Base-by-base conservation (phyloP, 2,797 vertebrate genomes). In the Enteromius mattozi region DNA sequence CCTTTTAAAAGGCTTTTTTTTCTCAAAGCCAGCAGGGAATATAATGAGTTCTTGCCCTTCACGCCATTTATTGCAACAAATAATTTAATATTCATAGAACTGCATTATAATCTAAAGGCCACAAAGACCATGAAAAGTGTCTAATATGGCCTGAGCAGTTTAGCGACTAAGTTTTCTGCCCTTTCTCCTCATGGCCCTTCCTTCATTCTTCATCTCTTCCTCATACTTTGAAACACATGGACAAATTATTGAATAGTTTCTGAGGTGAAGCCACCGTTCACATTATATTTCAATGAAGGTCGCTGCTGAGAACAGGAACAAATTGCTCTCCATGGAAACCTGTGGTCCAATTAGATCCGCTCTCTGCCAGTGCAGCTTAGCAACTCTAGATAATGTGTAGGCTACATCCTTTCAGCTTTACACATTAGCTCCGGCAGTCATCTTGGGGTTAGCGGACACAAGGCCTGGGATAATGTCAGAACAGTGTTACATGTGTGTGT, bases 261-360 rank as follows among this genome's bases (percentile, higher is more conserved):
- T 63, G 54, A 75, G 86, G 82, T 87, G 88, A 87, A 87, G 56
- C 85, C 83, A 85, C 86, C 86, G 86, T 87, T 88, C 83, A 88
- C 54, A n/a, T 30, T 51, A 81, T 85, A 87, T 86, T 87, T 85
- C 80, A 81, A 84, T 81, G 85, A 84, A 83, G 72, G 56, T 85
- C 77, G 56, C 35, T 69, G 72, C 83, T 72, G 83, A 86, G 83
- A 80, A 69, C 79, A 49, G 83, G 86, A 88, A 84, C 87, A 88
- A 86, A 88, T 86, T 86, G 89, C 83, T 88, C 89, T 88, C 88
- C 87, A 90, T 87, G 88, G 86, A 86, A 88, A 88, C 89, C 87
- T 81, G 80, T 85, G 82, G 87, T 81, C 81, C 87, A 90, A 90
- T 90, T 90, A 90, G 83, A 87, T 85, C 85, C 40, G 78, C 82